A percentile compares a stretch with the other conserved stretches of the same genome.
phyloP scores from a whole-genome alignment of 2,113 vertebrate genomes.

The Mugil cephalus region DNA sequence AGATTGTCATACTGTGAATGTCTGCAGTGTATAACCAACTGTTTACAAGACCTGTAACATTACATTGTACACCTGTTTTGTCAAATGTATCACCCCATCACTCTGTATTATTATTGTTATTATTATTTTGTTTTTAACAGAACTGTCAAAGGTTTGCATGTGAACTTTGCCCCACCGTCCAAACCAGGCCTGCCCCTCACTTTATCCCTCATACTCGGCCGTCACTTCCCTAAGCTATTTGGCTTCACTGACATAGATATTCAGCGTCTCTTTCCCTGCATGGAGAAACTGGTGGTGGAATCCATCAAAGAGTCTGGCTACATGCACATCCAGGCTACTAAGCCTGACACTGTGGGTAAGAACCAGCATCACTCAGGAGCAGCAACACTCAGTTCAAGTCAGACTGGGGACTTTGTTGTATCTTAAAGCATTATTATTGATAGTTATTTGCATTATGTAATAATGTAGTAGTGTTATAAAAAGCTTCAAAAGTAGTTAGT shows the following conservation, averaged over 20 bases:
- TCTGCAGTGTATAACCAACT: too few relatives aligned
- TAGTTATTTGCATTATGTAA: too few relatives aligned
- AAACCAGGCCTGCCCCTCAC: conserved; percentile 39
- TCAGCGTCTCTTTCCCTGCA: conserved; percentile 79
- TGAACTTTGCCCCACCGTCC: conserved; percentile 80
- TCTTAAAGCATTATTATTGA: too few relatives aligned
- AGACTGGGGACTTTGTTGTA: too few relatives aligned
- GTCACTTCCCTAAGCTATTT: conserved; percentile 84
- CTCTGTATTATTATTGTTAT: too few relatives aligned
- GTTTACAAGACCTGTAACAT: too few relatives aligned
- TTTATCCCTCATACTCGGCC: conserved; percentile 83
- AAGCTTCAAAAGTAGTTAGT: too few relatives aligned
- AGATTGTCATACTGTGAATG: too few relatives aligned
- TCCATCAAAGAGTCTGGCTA: conserved; percentile 86
- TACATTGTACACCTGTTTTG: too few relatives aligned
- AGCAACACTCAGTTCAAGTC: not conserved
- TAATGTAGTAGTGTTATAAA: too few relatives aligned
- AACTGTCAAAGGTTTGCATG: conserved; percentile 86
- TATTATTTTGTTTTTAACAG: conserved; percentile 64
- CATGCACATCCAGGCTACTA: conserved; percentile 92
- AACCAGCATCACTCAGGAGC: not conserved
- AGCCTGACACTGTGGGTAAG: conserved; percentile 91
- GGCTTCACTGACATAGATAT: conserved; percentile 84
- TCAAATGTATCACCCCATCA: too few relatives aligned
- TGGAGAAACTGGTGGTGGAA: conserved; percentile 81